phyloP scores from a whole-genome alignment of 2,113 vertebrate genomes.

The Alouatta palliata region DNA sequence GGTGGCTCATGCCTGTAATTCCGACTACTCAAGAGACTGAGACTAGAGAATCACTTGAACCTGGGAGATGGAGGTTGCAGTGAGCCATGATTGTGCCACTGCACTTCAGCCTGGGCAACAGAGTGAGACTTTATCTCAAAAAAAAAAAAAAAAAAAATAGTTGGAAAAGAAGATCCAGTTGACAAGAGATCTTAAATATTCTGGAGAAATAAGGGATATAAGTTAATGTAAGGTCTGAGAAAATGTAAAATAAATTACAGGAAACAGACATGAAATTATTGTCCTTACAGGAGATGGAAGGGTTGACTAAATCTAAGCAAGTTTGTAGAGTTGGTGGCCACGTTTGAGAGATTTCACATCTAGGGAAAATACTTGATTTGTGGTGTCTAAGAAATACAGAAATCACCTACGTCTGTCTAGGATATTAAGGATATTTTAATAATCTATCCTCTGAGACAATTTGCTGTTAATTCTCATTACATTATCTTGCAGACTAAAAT shows the following conservation, averaged over 20 bases:
- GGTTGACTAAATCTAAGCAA: neutral
- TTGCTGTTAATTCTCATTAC: neutral
- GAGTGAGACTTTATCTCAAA: too few relatives aligned
- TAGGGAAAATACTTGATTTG: neutral
- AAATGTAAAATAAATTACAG: neutral
- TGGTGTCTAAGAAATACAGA: neutral
- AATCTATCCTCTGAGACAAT: neutral
- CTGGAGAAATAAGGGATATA: conserved; percentile 3
- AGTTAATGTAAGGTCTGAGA: neutral
- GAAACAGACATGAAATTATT: conserved; percentile 2
- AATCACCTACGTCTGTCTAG: neutral
- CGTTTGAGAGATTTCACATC: neutral
- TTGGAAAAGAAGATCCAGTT: neutral
- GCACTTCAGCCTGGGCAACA: too few relatives aligned
- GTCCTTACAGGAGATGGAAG: neutral
- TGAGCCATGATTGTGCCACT: too few relatives aligned
- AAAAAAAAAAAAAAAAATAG: too few relatives aligned
- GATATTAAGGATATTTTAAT: neutral
- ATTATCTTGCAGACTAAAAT: neutral
- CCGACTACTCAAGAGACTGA: too few relatives aligned
- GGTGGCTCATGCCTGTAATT: too few relatives aligned
- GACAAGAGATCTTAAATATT: conserved; percentile 19
- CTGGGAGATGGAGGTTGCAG: too few relatives aligned
- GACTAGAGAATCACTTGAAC: too few relatives aligned
- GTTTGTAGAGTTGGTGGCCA: neutral